Conservation (phyloP, 2,888 invertebrate genomes). For the Lithophane semibrunnea region DNA sequence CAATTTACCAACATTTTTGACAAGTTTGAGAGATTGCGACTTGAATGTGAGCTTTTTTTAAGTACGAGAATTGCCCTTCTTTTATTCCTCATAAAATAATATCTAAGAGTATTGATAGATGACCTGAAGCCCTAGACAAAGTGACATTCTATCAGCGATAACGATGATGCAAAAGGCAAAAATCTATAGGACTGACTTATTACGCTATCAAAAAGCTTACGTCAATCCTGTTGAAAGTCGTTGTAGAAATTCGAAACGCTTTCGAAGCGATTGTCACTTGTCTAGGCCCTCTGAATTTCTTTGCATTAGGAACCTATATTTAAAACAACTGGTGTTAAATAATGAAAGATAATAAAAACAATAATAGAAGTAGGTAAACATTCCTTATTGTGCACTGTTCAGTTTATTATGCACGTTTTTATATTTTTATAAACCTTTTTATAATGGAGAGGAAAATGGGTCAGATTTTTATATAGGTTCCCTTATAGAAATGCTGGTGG, state of each 20-base stretch:
- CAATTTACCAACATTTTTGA: too few species aligned
- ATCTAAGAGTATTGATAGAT: not conserved
- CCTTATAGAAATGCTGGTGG: not conserved
- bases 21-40: too few species aligned
- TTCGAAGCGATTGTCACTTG: too few species aligned
- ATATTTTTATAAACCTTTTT: not conserved
- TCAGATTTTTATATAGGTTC: not conserved
- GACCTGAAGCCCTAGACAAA: not conserved
- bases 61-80: too few species aligned
- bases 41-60: too few species aligned
- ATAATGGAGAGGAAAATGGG: not conserved
- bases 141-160: too few species aligned
- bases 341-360: not conserved
- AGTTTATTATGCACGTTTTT: not conserved
- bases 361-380: not conserved
- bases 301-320: not conserved
- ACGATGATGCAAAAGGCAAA: too few species aligned
- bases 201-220: too few species aligned
- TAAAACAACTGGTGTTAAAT: not conserved
- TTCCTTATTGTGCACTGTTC: not conserved
- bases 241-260: too few species aligned
- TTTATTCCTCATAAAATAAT: not conserved
- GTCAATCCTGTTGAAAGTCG: too few species aligned
- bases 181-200: too few species aligned
- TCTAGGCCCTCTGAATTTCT: too few species aligned